phyloP scores from a whole-genome alignment of 2,797 vertebrate genomes.

The Helarctos malayanus region DNA sequence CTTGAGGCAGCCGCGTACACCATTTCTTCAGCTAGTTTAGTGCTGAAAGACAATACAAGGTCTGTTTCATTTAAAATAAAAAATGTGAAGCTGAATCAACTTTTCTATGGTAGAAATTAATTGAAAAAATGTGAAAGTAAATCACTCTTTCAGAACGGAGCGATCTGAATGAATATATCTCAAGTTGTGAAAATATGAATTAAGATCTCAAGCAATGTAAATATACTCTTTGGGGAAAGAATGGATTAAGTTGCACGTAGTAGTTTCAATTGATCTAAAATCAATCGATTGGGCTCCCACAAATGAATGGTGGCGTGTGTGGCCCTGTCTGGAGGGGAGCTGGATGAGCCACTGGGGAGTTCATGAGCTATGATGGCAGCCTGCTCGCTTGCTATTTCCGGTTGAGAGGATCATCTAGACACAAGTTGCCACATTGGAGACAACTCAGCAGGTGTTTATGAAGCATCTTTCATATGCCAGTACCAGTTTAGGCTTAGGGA shows the following conservation, averaged over 20 bases:
- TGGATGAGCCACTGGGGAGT: not conserved
- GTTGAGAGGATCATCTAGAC: not conserved
- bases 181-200: not conserved
- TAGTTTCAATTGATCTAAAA: constrained; percentile 29
- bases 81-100: not conserved
- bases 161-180: not conserved
- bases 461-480: not conserved
- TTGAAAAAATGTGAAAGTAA: not conserved
- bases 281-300: not conserved
- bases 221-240: not conserved
- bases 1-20: not conserved
- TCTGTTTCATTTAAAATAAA: constrained; percentile 43
- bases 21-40: not conserved
- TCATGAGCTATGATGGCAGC: not conserved
- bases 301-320: not conserved
- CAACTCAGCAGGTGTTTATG: not conserved
- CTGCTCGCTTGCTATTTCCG: constrained; percentile 15
- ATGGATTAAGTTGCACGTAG: not conserved
- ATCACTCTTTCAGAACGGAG: constrained; percentile 35
- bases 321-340: not conserved
- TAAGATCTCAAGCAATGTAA: not conserved
- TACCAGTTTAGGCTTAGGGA: not conserved
- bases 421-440: not conserved
- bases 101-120: not conserved
- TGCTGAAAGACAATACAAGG: not conserved